Base-by-base conservation (phyloP, 2,113 vertebrate genomes). In the mouse (Mus musculus) region DNA sequence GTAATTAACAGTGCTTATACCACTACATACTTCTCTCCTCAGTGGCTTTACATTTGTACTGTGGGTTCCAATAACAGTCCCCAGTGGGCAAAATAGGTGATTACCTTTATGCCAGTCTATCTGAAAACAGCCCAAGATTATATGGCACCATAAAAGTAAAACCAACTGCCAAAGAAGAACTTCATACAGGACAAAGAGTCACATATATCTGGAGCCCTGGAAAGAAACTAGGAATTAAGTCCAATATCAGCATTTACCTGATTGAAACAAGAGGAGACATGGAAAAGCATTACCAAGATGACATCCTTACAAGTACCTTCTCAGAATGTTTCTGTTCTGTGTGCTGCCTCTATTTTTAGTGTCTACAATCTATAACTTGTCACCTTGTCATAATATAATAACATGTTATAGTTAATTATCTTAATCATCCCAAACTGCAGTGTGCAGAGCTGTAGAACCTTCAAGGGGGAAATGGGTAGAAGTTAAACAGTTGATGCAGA, bases 181-280 rank as follows among this genome's bases (percentile, higher is more conserved):
- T 89, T 89, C 72, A 93, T 36, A 61, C 11, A 77, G 69, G n/a
- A 88, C 17, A 75, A 78, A 82, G 42, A 78, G 7, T 49, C 81
- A 42, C 52, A 42, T 22, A 46, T 87, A 89, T n/a, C 65, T 73
- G 36, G 90, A 85, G 5, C 42, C 72, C 67, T 52, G 61, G 36
- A 75, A 92, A n/a, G 22, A 95, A 97, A 92, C 82, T 84, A 52
- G n/a, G 26, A 14, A 91, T 59, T 95, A 95, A 93, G 49, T 78
- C 20, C 56, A 96, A 56, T 77, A 63, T 20, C 65, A 72, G 28
- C 19, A 86, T 82, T 95, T 95, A 56, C 49, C 4, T 54, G 11
- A 71, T 63, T 97, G 75, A 92, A 88, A 59, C 33, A 86, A 86
- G 36, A 36, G 12, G 8, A 94, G n/a, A 91, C 20, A 71, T 26